These are phyloP conservation scores for Proisotoma minuta DNA, from an alignment of 2,888 invertebrate species.

Conservation along the genomic window DNA sequence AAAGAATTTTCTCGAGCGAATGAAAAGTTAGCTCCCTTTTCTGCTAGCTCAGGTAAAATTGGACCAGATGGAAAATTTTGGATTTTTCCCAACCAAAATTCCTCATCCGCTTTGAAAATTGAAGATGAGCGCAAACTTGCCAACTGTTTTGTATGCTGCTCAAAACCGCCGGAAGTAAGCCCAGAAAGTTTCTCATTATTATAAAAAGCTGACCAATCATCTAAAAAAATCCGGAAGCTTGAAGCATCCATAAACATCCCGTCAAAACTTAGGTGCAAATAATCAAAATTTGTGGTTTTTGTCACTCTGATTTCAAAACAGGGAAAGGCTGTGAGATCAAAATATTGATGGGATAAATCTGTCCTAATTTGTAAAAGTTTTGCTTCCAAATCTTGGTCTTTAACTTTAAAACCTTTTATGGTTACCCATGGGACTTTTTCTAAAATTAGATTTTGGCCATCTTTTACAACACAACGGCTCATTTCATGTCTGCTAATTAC, in stretches of 20 bases:
- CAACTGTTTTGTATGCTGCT: background rate
- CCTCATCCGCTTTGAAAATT: background rate
- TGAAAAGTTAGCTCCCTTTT: background rate
- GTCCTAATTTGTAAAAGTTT: background rate
- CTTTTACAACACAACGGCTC: background rate
- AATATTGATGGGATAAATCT: background rate
- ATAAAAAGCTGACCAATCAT: background rate
- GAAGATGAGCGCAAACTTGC: background rate
- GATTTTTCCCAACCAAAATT: background rate
- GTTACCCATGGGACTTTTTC: background rate
- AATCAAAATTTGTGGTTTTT: background rate
- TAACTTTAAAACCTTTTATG: background rate
- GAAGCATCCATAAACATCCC: constrained; percentile 2
- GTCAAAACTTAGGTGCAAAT: constrained; percentile 5
- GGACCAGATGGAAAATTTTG: background rate
- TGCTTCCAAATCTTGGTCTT: background rate
- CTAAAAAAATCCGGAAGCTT: background rate
- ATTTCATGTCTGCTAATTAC: background rate
- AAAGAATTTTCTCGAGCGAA: background rate
- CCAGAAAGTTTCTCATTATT: background rate
- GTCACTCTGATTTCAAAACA: background rate
- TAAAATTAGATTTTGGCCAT: background rate
- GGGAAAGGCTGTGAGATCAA: background rate
- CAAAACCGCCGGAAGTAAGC: background rate
- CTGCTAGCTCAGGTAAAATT: background rate